phyloP scores from a whole-genome alignment of 2,888 invertebrate species.

The Eutolmus rufibarbis region DNA sequence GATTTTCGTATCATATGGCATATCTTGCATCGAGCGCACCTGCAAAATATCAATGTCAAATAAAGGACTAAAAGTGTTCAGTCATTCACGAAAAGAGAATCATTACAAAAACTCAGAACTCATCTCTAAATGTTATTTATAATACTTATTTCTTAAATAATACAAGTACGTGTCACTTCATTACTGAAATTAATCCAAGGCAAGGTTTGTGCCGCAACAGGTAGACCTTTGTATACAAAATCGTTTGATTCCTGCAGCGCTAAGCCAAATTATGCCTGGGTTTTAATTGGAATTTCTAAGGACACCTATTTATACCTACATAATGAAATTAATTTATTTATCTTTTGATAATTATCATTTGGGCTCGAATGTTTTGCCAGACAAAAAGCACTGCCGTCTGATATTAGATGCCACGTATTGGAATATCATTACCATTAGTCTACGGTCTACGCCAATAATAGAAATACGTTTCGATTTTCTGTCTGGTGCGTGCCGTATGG shows the following conservation, averaged over 20 bases:
- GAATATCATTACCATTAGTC: background rate
- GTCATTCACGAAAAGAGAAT: background rate
- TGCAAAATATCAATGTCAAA: too few species aligned
- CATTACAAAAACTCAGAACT: background rate
- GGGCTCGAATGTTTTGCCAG: background rate
- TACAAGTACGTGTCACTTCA: background rate
- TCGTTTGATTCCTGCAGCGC: background rate
- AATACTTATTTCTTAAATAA: background rate
- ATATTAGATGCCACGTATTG: background rate
- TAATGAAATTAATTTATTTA: background rate
- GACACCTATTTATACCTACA: background rate
- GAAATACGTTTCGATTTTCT: background rate
- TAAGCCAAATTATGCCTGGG: background rate
- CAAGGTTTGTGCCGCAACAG: background rate
- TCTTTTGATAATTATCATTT: background rate
- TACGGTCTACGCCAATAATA: background rate
- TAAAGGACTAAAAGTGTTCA: too few species aligned
- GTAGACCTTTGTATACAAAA: background rate
- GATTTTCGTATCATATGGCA: too few species aligned
- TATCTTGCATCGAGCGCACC: too few species aligned
- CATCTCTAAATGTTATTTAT: background rate
- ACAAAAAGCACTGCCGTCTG: background rate
- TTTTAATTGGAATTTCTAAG: background rate
- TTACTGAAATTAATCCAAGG: background rate
- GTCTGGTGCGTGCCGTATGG: background rate